phyloP scores from a whole-genome alignment of 2,113 vertebrate species.

The Rhabdomys dilectus region DNA sequence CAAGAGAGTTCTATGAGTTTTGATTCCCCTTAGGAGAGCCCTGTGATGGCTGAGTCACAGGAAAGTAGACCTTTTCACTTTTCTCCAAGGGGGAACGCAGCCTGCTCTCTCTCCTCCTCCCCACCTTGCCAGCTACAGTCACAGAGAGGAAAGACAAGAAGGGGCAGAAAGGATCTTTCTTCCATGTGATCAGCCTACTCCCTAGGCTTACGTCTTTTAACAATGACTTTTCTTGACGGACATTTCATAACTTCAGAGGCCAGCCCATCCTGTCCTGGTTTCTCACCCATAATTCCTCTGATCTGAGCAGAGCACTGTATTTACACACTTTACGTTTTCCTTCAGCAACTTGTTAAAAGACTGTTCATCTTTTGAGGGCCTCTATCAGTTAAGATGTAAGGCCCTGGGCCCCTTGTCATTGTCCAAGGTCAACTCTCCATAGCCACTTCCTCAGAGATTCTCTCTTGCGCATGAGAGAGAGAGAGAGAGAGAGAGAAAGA shows the following conservation, averaged over 20 bases:
- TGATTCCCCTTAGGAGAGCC: background rate
- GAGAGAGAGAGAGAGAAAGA: too few species aligned
- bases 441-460: background rate
- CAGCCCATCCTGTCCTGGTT: background rate
- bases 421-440: background rate
- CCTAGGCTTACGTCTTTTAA: conserved; percentile 17
- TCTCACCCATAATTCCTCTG: background rate
- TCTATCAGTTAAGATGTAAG: background rate
- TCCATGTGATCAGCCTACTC: background rate
- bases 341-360: background rate
- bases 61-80: background rate
- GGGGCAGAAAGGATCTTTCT: background rate
- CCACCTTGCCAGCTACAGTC: background rate
- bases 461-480: too few species aligned
- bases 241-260: conserved; percentile 14
- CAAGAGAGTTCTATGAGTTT: background rate
- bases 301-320: background rate
- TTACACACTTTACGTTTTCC: background rate
- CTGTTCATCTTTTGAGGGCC: background rate
- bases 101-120: background rate
- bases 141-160: background rate
- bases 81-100: background rate
- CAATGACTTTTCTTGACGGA: background rate
- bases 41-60: background rate
- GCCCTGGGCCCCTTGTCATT: too few species aligned